These are phyloP conservation scores for Cosmorhoe ocellata DNA, from an alignment of 2,888 invertebrate genomes.

Conservation along the genomic window DNA sequence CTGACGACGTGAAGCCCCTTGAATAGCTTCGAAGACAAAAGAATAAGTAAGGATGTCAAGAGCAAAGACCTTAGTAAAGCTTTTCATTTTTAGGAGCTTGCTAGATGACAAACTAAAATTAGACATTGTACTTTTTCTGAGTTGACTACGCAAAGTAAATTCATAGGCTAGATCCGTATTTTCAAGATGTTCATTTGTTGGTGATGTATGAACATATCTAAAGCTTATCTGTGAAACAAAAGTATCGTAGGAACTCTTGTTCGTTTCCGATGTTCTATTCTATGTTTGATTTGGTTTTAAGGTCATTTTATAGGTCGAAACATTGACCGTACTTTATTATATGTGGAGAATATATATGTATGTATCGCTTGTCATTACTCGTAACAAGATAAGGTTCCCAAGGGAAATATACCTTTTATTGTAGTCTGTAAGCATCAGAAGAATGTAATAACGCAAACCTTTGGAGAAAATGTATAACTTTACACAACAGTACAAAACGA, in stretches of 20 bases:
- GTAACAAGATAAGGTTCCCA: slow-evolving; percentile 32
- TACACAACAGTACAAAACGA: slow-evolving; percentile 7
- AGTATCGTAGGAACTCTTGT: neutral
- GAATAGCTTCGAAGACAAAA: slow-evolving; percentile 30
- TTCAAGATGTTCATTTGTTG: too few species aligned
- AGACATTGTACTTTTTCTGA: neutral
- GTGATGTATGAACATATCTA: too few species aligned
- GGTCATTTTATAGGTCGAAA: slow-evolving; percentile 39
- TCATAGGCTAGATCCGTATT: too few species aligned
- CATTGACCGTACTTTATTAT: slow-evolving; percentile 45
- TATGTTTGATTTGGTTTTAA: slow-evolving; percentile 33
- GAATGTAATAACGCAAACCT: slow-evolving; percentile 28
- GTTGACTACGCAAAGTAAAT: neutral
- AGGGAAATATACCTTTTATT: slow-evolving; percentile 36
- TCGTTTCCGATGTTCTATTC: slow-evolving; percentile 41
- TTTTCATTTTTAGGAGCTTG: slow-evolving; percentile 24
- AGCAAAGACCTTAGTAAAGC: slow-evolving; percentile 29
- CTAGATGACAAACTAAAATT: slow-evolving; percentile 14
- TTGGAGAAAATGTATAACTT: slow-evolving; percentile 14
- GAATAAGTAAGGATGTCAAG: slow-evolving; percentile 33
- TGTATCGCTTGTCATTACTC: slow-evolving; percentile 34
- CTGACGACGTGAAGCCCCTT: slow-evolving; percentile 26
- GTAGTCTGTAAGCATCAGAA: slow-evolving; percentile 33
- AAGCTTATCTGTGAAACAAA: too few species aligned
- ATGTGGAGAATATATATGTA: slow-evolving; percentile 37